Percentiles rank a stretch among this genome's conserved stretches.
Evolutionary conservation across 1,140 invertebrate genomes (phyloP).

Genomic region (Drosophila cardini): DNA sequence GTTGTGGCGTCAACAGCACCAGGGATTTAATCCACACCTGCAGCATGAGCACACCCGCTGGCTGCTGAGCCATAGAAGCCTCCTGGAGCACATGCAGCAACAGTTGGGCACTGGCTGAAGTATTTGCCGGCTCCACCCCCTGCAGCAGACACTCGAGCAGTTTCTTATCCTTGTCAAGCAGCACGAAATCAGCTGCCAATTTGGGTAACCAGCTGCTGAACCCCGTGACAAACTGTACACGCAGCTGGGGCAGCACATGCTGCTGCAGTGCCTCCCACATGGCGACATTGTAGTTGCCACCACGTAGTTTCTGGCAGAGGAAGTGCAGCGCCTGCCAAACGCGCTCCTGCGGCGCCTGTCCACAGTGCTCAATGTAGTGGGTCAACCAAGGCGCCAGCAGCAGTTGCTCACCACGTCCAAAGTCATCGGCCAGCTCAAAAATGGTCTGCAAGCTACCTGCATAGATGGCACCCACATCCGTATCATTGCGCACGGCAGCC

Average conservation of each 20-base stretch:
- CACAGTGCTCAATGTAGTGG: slow-evolving; percentile 70
- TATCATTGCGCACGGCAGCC: slow-evolving; percentile 59
- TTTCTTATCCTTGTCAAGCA: slow-evolving; percentile 38
- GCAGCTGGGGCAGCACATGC: slow-evolving; percentile 72
- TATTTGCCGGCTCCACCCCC: slow-evolving; percentile 53
- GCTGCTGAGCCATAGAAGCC: background rate
- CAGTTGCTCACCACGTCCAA: slow-evolving; percentile 69
- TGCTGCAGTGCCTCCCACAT: slow-evolving; percentile 64
- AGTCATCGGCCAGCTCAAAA: slow-evolving; percentile 69
- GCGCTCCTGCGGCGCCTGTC: slow-evolving; percentile 73
- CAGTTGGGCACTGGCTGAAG: slow-evolving; percentile 67
- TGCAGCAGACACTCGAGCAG: slow-evolving; percentile 52
- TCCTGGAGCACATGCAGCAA: slow-evolving; percentile 56
- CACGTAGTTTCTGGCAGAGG: slow-evolving; percentile 44
- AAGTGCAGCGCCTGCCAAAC: slow-evolving; percentile 69
- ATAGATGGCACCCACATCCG: slow-evolving; percentile 60
- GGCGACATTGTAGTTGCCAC: background rate
- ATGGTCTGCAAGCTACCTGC: slow-evolving; percentile 56
- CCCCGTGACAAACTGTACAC: slow-evolving; percentile 58
- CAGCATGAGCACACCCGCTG: slow-evolving; percentile 45
- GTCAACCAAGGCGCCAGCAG: slow-evolving; percentile 73
- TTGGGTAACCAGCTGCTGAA: slow-evolving; percentile 71
- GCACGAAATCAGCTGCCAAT: slow-evolving; percentile 71
- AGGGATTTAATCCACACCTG: slow-evolving; percentile 79
- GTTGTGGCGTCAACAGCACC: slow-evolving; percentile 65